Conservation (phyloP, 1,140 invertebrate species). For the Aphaenogaster floridana region DNA sequence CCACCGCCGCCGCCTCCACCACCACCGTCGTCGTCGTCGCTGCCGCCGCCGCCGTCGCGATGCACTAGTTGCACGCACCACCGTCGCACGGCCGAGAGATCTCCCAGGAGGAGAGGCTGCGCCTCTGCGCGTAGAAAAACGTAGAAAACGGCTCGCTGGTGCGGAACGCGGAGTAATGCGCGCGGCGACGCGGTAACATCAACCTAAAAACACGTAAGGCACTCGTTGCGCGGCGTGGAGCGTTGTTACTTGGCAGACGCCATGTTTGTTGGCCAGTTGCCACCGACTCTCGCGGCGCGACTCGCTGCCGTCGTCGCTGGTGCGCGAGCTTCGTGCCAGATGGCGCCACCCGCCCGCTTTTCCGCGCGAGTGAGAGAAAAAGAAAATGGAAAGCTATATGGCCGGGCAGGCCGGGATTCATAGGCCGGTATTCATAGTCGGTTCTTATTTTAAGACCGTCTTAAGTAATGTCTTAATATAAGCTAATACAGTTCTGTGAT, state of each 20-base stretch:
- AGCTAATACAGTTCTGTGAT: too few species aligned
- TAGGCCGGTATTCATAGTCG: too few species aligned
- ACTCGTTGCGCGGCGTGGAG: conserved; percentile 75
- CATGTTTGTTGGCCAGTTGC: conserved; percentile 78
- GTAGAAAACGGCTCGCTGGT: background rate
- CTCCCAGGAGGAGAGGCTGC: background rate
- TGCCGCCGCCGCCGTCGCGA: conserved; percentile 8
- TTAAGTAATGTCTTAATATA: too few species aligned
- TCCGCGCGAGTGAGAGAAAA: background rate
- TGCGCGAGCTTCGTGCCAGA: conserved; percentile 30
- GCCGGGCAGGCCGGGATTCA: too few species aligned
- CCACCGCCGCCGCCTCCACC: background rate
- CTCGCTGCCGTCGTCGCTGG: background rate
- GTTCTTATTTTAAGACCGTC: too few species aligned
- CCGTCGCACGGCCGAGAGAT: background rate
- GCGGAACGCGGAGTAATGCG: conserved; percentile 4
- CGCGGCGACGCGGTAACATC: conserved; percentile 54
- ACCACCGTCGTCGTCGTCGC: background rate
- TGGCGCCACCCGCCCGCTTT: background rate
- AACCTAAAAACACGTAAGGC: conserved; percentile 79
- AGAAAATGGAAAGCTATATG: background rate
- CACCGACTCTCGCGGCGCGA: conserved; percentile 19
- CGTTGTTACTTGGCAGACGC: conserved; percentile 83
- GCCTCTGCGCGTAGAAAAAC: background rate
- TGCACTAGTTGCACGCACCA: conserved; percentile 47